Evolutionary conservation across 1,140 invertebrate genomes (phyloP).

Genomic region (Bombus consobrinus): DNA sequence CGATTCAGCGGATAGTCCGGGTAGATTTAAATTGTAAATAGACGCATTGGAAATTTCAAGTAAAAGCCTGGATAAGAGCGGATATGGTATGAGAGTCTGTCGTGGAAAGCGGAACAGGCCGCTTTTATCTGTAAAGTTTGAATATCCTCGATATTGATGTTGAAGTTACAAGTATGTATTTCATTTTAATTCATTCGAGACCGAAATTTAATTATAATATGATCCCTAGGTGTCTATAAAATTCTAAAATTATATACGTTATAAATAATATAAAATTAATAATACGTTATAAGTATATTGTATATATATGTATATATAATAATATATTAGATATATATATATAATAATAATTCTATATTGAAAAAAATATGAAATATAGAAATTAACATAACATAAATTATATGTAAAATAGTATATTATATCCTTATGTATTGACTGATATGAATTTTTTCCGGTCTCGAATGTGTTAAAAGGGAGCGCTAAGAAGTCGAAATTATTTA

Average conservation of each 20-base stretch:
- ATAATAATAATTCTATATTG: neutral
- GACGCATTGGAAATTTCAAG: constrained; percentile 35
- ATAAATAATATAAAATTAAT: too few relatives aligned
- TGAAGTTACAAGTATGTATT: neutral
- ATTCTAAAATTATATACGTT: too few relatives aligned
- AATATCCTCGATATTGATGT: neutral
- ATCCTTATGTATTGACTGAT: neutral
- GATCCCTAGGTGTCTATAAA: neutral
- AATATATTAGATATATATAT: neutral
- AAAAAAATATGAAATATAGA: neutral
- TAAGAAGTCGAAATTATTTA: neutral
- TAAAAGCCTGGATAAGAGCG: constrained; percentile 13
- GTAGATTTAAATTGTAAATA: constrained; percentile 54
- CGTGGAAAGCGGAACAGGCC: too few relatives aligned
- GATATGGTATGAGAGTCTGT: too few relatives aligned
- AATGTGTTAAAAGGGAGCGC: neutral
- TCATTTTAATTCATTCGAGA: neutral
- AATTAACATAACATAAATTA: neutral
- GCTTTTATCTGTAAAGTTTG: constrained; percentile 1
- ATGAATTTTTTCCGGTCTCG: neutral
- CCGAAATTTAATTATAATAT: neutral
- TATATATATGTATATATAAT: too few relatives aligned
- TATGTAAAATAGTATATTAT: neutral
- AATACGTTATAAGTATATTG: too few relatives aligned
- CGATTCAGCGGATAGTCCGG: constrained; percentile 27